Evolutionary conservation across 1,140 invertebrate species (phyloP).

Genomic region (Delia radicum): DNA sequence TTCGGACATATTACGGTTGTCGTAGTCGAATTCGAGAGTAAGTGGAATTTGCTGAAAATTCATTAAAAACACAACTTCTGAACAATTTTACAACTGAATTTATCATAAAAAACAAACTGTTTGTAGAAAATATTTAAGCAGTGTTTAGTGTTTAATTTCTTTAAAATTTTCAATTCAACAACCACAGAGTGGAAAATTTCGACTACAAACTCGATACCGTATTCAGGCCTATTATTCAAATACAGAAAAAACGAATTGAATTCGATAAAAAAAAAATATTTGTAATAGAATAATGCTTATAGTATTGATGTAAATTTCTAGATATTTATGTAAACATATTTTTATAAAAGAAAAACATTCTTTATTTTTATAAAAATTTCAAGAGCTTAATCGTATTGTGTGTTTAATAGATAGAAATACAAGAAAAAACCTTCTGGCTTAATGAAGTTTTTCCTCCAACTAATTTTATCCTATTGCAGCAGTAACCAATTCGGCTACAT

Average conservation of each 20-base stretch:
- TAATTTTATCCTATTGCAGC: conserved; percentile 76
- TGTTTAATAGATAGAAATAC: neutral
- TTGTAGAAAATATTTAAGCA: too few relatives aligned
- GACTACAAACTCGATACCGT: too few relatives aligned
- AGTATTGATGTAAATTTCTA: neutral
- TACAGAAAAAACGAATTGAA: neutral
- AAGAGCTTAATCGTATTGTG: conserved; percentile 1
- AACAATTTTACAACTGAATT: too few relatives aligned
- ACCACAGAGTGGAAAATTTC: too few relatives aligned
- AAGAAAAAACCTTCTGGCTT: neutral
- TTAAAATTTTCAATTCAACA: too few relatives aligned
- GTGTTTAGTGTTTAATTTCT: too few relatives aligned
- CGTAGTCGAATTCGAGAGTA: too few relatives aligned
- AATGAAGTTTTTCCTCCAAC: neutral
- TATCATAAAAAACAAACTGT: too few relatives aligned
- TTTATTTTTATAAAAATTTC: neutral
- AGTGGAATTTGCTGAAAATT: too few relatives aligned
- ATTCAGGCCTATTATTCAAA: too few relatives aligned
- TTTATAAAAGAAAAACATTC: neutral
- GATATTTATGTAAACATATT: neutral
- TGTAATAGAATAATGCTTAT: neutral
- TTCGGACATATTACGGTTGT: too few relatives aligned
- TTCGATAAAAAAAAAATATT: neutral
- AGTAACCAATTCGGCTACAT: conserved; percentile 81
- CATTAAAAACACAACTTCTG: too few relatives aligned